Base-by-base conservation (phyloP, 2,113 vertebrate species). In the Podarcis raffonei region DNA sequence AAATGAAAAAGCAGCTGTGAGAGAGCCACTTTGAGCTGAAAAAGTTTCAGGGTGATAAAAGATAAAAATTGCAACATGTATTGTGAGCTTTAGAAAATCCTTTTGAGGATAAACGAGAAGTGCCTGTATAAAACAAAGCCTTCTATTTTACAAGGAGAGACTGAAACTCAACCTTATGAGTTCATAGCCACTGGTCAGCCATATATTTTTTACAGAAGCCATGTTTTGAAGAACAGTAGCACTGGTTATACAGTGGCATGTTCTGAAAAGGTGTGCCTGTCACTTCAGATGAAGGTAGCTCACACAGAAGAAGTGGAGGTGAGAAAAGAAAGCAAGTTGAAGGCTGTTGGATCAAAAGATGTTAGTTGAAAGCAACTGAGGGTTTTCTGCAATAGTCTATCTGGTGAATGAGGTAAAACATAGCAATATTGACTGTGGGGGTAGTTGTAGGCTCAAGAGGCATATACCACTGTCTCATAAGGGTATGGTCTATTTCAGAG, bases 21-120 rank as follows among this genome's bases (percentile, higher is more conserved):
- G 32, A 65, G 32, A 25, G 15, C 15, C 25, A 65, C 62, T 42
- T 76, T 86, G 25, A 86, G 27, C 16, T 62, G n/a, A 25, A 69
- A 59, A 72, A 37, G 32, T 35, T 57, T 8, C n/a, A 7, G 53
- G 22, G 39, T 3, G n/a, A 65, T 23, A 35, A 35, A 20, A 7
- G 22, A 25, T 35, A 85, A 75, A 15, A 23, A 65, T 27, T 2
- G 9, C 16, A 62, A 75, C 3, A 3, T 5, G 3, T 8, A 32
- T 32, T 85, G 65, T 77, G 71, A 76, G 1, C n/a, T 1, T 59
- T 37, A 62, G 53, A 75, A 77, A 7, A 15, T 42, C 32, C 48
- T 22, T 85, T 77, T 42, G 62, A 78, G 68, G 57, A 89, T 91
- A 86, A 83, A 23, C 5, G 0, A 27, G 3, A 90, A 85, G 69